Base-by-base conservation (phyloP, 2,888 invertebrate species). In the Ophion obscuratus region DNA sequence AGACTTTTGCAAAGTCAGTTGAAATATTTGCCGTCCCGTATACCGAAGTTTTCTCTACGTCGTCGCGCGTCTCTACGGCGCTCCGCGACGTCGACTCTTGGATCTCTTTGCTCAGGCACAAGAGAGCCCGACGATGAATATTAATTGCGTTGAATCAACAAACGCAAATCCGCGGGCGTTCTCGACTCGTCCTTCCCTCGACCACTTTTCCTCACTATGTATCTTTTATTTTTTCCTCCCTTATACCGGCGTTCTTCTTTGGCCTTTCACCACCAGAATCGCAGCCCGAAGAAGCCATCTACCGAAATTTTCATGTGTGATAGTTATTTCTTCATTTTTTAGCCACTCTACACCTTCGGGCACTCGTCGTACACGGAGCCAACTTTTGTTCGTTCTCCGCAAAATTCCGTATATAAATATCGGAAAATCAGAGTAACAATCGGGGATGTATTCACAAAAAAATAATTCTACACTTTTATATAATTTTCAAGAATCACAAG, bases 121-220 rank as follows among this genome's bases (percentile, higher is more conserved):
- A 67, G 78, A 78, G 86, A 62, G 31, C 75, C 74, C 57, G 80
- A 83, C 83, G 86, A 83, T 86, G 83, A 86, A 86, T 86, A 86
- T 86, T 86, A 86, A 86, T 86, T 86, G 81, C 86, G 86, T 81
- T 83, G 83, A 83, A 86, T 86, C 86, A 86, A 86, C 86, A 86
- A 83, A 86, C 86, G 74, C 74, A 64, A 86, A 86, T 86, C 86
- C 81, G 68, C 81, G 68, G 79, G 86, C 86, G 44, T 81, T 78
- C 59, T 59, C 68, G 40, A 66, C 27, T 76, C 68, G 7, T 53
- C 40, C 82, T 47, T 24, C 59, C 66, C 78, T 9, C 64, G 47
- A 53, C 80, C 76, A 81, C 81, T 81, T 81, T 53, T 53, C 17
- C 75, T 74, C 27, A 7, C 47, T 47, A 44, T 76, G 47, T 57